These are phyloP conservation scores for Podarcis siculus DNA, from an alignment of 2,797 vertebrate species.

Conservation along the genomic window DNA sequence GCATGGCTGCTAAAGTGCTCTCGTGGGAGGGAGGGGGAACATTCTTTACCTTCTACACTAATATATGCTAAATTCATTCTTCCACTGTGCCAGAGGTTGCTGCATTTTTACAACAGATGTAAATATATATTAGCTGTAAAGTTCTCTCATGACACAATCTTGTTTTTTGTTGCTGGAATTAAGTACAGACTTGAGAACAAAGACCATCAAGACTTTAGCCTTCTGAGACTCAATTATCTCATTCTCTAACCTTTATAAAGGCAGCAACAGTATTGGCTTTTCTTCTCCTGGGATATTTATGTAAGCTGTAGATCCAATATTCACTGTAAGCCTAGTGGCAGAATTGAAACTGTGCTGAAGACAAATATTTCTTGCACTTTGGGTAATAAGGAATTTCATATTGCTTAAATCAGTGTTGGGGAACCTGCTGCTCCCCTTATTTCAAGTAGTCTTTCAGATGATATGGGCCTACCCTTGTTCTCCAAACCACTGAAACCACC, in stretches of 20 bases:
- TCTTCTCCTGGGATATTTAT: not conserved
- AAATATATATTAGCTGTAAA: not conserved
- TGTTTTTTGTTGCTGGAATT: not conserved
- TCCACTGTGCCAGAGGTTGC: fast-evolving
- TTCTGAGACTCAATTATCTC: constrained; percentile 9
- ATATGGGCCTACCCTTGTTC: too few relatives aligned
- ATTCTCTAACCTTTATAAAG: not conserved
- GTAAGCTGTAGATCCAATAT: not conserved
- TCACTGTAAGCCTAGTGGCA: not conserved
- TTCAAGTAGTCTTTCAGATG: too few relatives aligned
- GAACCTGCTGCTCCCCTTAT: too few relatives aligned
- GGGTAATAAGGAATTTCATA: too few relatives aligned
- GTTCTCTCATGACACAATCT: fast-evolving
- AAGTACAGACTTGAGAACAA: not conserved
- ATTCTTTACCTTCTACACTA: not conserved
- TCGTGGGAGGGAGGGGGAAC: too few relatives aligned
- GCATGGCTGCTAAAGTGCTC: too few relatives aligned
- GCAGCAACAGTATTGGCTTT: not conserved
- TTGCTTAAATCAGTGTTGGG: too few relatives aligned
- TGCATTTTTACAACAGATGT: not conserved
- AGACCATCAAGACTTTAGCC: not conserved
- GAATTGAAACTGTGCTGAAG: constrained; percentile 15
- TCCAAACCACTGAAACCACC: too few relatives aligned
- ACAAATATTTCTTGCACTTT: not conserved
- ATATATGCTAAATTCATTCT: not conserved